Conservation (phyloP, 2,888 invertebrate genomes). For the Aleiodes leptofemur region DNA sequence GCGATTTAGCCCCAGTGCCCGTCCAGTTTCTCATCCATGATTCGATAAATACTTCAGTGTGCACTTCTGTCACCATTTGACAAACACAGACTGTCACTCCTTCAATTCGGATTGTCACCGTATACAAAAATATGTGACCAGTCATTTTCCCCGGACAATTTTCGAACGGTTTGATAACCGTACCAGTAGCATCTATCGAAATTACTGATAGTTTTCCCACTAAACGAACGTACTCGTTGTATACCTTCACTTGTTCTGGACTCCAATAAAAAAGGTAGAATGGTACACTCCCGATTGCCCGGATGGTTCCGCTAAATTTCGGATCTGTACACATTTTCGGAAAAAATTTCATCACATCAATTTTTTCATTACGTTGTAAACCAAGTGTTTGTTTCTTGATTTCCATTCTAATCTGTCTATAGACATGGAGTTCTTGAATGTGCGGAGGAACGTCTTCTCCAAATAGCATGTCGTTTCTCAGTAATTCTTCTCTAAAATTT, state of each 20-base stretch:
- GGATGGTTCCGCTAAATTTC: slow-evolving; percentile 24
- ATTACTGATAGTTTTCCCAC: slow-evolving; percentile 26
- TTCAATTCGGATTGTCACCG: slow-evolving; percentile 44
- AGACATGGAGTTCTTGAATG: slow-evolving; percentile 25
- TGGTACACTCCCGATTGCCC: not conserved
- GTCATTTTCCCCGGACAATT: slow-evolving; percentile 24
- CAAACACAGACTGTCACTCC: slow-evolving; percentile 43
- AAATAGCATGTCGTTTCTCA: slow-evolving; percentile 36
- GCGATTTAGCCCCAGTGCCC: slow-evolving; percentile 35
- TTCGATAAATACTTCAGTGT: slow-evolving; percentile 42
- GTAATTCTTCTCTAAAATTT: slow-evolving; percentile 23
- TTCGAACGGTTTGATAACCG: slow-evolving; percentile 27
- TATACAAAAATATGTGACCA: slow-evolving; percentile 43
- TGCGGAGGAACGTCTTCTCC: slow-evolving; percentile 34
- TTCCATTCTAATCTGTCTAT: slow-evolving; percentile 39
- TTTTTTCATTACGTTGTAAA: slow-evolving; percentile 30
- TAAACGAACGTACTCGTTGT: slow-evolving; percentile 37
- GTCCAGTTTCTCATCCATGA: slow-evolving; percentile 36
- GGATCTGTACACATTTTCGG: slow-evolving; percentile 35
- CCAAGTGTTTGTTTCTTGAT: slow-evolving; percentile 30
- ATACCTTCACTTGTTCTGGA: slow-evolving; percentile 29
- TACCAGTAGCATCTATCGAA: slow-evolving; percentile 37
- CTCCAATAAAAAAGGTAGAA: slow-evolving; percentile 20
- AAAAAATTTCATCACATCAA: slow-evolving; percentile 35
- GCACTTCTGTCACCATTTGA: slow-evolving; percentile 39